Evolutionary conservation across 2,113 vertebrate genomes (phyloP).

Genomic region (Corythoichthys haematopterus): DNA sequence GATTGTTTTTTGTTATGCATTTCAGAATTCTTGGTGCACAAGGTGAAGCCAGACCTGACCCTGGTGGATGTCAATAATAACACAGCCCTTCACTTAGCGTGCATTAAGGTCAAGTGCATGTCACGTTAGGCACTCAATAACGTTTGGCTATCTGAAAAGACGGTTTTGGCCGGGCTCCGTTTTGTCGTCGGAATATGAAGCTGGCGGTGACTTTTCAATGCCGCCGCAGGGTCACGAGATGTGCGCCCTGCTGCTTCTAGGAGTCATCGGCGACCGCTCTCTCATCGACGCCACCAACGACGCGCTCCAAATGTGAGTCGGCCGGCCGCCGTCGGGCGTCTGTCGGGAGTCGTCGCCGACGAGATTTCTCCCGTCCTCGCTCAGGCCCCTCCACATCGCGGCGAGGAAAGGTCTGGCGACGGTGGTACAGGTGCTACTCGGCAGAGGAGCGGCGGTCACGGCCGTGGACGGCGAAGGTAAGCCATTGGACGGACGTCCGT

Average conservation of each 20-base stretch:
- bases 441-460: constrained; percentile 91
- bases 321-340: too few species aligned
- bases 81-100: constrained; percentile 96
- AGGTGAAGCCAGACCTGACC: constrained; percentile 85
- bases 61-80: constrained; percentile 91
- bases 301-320: constrained; percentile 90
- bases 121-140: constrained; percentile 16
- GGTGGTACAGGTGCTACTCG: constrained; percentile 93
- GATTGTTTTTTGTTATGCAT: constrained; percentile 28
- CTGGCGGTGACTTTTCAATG: not conserved
- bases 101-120: constrained; percentile 81
- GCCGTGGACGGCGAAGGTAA: constrained; percentile 92
- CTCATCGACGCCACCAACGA: constrained; percentile 95
- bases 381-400: constrained; percentile 95
- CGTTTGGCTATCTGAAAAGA: constrained; percentile 3
- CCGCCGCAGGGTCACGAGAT: constrained; percentile 87
- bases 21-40: constrained; percentile 88
- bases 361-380: not conserved
- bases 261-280: constrained; percentile 86
- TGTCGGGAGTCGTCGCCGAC: too few species aligned
- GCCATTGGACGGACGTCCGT: constrained; percentile 6
- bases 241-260: constrained; percentile 95
- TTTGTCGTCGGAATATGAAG: not conserved
- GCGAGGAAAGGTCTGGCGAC: constrained; percentile 90
- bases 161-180: not conserved